Evolutionary conservation across 1,140 invertebrate genomes (phyloP).

Genomic region (Diprion similis): DNA sequence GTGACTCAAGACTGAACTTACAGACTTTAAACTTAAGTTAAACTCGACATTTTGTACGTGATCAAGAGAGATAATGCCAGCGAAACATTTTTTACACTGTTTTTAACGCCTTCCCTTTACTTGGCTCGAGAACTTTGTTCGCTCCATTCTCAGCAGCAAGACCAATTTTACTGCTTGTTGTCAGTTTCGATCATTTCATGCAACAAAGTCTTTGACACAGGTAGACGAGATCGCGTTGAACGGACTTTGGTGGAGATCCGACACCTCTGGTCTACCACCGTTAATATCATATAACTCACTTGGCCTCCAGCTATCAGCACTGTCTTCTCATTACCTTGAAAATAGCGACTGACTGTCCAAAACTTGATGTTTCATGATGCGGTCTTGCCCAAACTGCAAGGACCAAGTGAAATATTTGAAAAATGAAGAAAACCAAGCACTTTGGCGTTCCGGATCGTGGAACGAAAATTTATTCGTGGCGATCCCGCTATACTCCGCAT

Average conservation of each 20-base stretch:
- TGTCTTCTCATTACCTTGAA: conserved; percentile 24
- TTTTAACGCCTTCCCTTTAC: too few relatives aligned
- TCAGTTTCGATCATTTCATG: too few relatives aligned
- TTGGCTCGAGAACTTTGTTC: too few relatives aligned
- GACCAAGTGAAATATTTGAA: too few relatives aligned
- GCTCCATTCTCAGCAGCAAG: too few relatives aligned
- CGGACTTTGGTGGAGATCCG: background rate
- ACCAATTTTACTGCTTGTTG: too few relatives aligned
- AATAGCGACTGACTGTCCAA: background rate
- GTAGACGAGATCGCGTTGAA: too few relatives aligned
- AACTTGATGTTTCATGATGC: background rate
- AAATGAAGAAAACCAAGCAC: too few relatives aligned
- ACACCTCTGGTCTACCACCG: background rate
- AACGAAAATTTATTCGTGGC: too few relatives aligned
- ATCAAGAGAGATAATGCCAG: background rate
- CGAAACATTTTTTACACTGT: background rate
- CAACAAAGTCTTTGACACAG: too few relatives aligned
- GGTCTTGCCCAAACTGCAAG: background rate
- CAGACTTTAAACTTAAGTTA: background rate
- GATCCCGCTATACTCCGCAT: too few relatives aligned
- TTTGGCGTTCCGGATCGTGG: too few relatives aligned
- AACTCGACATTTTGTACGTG: background rate
- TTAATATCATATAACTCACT: conserved; percentile 26
- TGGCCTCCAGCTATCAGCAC: conserved; percentile 20
- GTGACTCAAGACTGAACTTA: background rate